Percentiles rank a stretch among this genome's conserved stretches.
phyloP scores from a whole-genome alignment of 2,888 invertebrate genomes.

The Galerucella calmariensis region DNA sequence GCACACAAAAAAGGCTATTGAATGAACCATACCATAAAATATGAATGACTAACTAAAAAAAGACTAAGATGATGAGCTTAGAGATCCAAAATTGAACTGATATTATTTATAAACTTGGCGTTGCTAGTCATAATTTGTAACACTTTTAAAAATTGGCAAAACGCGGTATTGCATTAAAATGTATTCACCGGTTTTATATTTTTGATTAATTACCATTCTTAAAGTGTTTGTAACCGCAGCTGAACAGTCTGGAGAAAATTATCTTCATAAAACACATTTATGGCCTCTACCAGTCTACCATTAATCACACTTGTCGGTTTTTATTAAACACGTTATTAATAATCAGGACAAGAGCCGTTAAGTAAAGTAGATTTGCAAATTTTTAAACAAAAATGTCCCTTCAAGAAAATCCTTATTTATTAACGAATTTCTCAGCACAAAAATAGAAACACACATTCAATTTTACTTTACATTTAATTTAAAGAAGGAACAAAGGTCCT shows the following conservation, averaged over 20 bases:
- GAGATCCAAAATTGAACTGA: too few relatives aligned
- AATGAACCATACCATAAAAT: too few relatives aligned
- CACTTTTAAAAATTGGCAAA: too few relatives aligned
- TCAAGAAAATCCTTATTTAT: not conserved
- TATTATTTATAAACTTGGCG: too few relatives aligned
- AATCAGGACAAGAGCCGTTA: not conserved
- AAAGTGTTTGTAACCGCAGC: constrained; percentile 4
- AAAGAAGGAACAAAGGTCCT: too few relatives aligned
- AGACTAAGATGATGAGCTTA: too few relatives aligned
- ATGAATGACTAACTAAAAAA: too few relatives aligned
- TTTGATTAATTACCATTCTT: constrained; percentile 2
- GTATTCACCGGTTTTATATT: not conserved
- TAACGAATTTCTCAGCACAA: not conserved
- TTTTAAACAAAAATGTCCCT: not conserved
- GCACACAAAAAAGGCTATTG: too few relatives aligned
- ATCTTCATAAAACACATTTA: constrained; percentile 5
- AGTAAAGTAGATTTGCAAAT: not conserved
- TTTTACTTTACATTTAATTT: too few relatives aligned
- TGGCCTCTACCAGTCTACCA: not conserved
- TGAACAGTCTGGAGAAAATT: not conserved
- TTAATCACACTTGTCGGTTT: constrained; percentile 8
- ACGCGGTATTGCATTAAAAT: too few relatives aligned
- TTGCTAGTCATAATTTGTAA: too few relatives aligned
- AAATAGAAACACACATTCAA: too few relatives aligned
- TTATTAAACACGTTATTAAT: constrained; percentile 3